Conservation (phyloP, 2,113 vertebrate species). For the Mobula hypostoma region DNA sequence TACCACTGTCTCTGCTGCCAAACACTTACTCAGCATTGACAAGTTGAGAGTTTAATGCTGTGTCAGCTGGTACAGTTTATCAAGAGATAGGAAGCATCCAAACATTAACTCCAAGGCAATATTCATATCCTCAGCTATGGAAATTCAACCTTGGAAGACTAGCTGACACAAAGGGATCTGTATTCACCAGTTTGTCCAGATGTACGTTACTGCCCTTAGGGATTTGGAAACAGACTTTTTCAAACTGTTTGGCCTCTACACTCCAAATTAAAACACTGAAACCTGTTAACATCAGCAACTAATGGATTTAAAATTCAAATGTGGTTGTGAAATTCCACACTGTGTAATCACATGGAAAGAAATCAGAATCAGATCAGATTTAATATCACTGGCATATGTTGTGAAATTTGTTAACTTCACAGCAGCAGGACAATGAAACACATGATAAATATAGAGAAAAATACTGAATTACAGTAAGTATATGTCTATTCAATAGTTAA, state of each 20-base stretch:
- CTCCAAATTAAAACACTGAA: neutral
- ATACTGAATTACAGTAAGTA: too few relatives aligned
- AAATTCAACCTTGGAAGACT: neutral
- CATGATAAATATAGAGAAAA: too few relatives aligned
- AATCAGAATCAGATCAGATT: too few relatives aligned
- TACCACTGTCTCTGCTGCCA: neutral
- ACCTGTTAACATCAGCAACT: neutral
- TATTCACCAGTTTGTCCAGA: neutral
- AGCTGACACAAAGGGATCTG: neutral
- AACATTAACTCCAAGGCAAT: neutral
- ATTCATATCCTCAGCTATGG: neutral
- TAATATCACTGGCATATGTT: too few relatives aligned
- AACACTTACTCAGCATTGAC: neutral
- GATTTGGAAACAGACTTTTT: neutral
- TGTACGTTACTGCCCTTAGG: neutral
- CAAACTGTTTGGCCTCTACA: neutral
- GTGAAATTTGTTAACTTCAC: too few relatives aligned
- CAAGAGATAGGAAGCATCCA: neutral
- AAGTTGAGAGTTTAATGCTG: too few relatives aligned
- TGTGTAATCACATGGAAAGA: neutral
- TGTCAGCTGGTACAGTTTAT: neutral
- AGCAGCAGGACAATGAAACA: too few relatives aligned
- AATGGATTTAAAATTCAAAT: neutral
- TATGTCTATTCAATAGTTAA: too few relatives aligned
- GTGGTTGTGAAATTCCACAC: neutral